phyloP scores from a whole-genome alignment of 2,113 vertebrate species.

The Labeo catla region DNA sequence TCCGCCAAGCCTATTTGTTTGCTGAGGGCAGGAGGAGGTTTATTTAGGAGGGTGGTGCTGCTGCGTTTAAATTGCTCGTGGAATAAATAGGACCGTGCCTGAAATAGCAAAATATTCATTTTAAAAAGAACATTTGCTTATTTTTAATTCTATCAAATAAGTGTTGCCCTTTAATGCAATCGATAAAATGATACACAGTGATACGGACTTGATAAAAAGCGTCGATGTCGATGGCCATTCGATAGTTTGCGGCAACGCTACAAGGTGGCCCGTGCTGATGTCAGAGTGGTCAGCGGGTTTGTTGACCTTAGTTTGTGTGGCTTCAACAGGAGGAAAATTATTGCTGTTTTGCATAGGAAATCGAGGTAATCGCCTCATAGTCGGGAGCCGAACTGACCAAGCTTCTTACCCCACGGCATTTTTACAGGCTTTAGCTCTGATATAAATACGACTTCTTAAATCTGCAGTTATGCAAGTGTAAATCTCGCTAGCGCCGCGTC shows the following conservation, averaged over 20 bases:
- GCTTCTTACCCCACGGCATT: slow-evolving; percentile 23
- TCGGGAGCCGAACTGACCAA: slow-evolving; percentile 20
- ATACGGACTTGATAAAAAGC: neutral
- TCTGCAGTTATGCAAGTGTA: slow-evolving; percentile 37
- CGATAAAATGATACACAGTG: neutral
- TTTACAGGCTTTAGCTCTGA: slow-evolving; percentile 26
- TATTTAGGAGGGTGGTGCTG: slow-evolving; percentile 27
- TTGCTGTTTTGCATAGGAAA: slow-evolving; percentile 45
- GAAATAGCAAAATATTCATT: slow-evolving; percentile 25
- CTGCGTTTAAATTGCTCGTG: slow-evolving; percentile 26
- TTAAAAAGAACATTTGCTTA: neutral
- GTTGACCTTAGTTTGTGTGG: slow-evolving; percentile 51
- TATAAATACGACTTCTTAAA: slow-evolving; percentile 49
- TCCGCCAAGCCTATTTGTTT: slow-evolving; percentile 46
- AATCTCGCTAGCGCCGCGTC: slow-evolving; percentile 20
- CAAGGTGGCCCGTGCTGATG: slow-evolving; percentile 59
- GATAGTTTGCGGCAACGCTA: slow-evolving; percentile 27
- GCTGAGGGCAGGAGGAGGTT: slow-evolving; percentile 37
- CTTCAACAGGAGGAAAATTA: slow-evolving; percentile 7
- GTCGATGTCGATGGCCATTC: neutral
- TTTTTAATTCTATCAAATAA: neutral
- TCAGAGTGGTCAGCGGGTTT: slow-evolving; percentile 59
- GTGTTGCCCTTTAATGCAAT: neutral
- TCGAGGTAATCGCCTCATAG: slow-evolving; percentile 19
- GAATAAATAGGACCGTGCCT: slow-evolving; percentile 45